Percentiles rank a stretch among this genome's conserved stretches.
Evolutionary conservation across 1,140 invertebrate genomes (phyloP).

Genomic region (Brachionus calyciflorus): DNA sequence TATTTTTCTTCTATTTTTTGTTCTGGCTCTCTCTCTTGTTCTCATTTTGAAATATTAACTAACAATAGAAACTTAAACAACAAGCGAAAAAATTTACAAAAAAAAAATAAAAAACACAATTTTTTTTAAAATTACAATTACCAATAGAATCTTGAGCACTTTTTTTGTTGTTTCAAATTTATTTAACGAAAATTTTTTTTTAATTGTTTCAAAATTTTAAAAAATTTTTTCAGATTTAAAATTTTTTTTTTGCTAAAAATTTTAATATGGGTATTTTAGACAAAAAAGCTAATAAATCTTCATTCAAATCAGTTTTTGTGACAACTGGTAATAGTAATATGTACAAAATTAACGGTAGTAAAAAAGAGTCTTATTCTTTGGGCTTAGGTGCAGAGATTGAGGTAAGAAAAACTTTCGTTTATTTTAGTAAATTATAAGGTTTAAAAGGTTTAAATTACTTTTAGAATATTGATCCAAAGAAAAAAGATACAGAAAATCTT

Average conservation of each 20-base stretch:
- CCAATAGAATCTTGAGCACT: neutral
- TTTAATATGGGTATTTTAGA: conserved; percentile 9
- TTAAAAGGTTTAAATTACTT: too few relatives aligned
- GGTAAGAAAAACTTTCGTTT: too few relatives aligned
- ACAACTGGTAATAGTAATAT: neutral
- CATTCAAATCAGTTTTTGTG: neutral
- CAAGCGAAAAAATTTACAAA: neutral
- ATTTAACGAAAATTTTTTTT: neutral
- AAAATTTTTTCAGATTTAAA: conserved; percentile 1
- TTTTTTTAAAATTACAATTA: conserved; percentile 8
- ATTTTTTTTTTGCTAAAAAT: neutral
- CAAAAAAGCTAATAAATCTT: neutral
- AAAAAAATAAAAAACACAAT: conserved; percentile 1
- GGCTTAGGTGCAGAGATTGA: neutral
- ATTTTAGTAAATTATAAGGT: too few relatives aligned
- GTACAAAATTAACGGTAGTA: neutral
- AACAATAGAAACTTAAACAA: neutral
- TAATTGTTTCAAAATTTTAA: neutral
- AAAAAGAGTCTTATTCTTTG: neutral
- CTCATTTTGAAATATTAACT: conserved; percentile 22
- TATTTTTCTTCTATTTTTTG: too few relatives aligned
- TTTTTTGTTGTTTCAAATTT: neutral
- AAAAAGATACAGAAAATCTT: neutral
- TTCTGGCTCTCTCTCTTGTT: neutral
- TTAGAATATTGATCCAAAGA: conserved; percentile 18